Base-by-base conservation (phyloP, 2,113 vertebrate species). In the Perca fluviatilis region DNA sequence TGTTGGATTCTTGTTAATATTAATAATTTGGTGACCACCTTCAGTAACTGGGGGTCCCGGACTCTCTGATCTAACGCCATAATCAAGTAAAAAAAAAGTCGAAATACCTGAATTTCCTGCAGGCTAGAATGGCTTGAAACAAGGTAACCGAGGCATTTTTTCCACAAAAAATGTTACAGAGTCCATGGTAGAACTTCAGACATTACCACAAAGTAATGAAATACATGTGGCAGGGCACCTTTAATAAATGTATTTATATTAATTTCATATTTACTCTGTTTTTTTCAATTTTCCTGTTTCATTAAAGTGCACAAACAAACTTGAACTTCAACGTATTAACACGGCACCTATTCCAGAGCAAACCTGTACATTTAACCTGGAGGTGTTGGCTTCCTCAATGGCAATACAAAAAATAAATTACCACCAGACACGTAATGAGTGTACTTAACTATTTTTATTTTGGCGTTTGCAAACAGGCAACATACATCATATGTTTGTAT, bases 361-460 rank as follows among this genome's bases (percentile, higher is more conserved):
- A 79, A 63, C 33, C 68, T 66, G 23, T 61, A 2, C 66, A 72
- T 72, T 65, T 18, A 51, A 65, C 10, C 18, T 21, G 53, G n/a
- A 77, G 18, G 10, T 6, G 11, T 13, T 46, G 53, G 33, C 6
- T 51, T 40, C 64, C n/a, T 16, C n/a, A 47, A 2, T 21, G 27
- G 16, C 60, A 58, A 15, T 4, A 6, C 7, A 46, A 36, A 49
- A 30, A 43, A 10, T 40, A 40, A 54, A 74, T 40, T 9, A 50
- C 18, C 74, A 77, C 5, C 56, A 64, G 30, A 63, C 74, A 36
- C 46, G 30, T 74, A 77, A 78, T 79, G 30, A 82, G 40, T 47
- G 27, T n/a, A 63, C 21, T 72, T 69, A 63, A 63, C 23, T 74
- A 8, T 74, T 81, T 43, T 73, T 54, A 73, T 74, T 77, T 69